A percentile compares a stretch with the other conserved stretches of the same genome.
phyloP scores from a whole-genome alignment of 2,113 vertebrate genomes.

The Aplodontia rufa region DNA sequence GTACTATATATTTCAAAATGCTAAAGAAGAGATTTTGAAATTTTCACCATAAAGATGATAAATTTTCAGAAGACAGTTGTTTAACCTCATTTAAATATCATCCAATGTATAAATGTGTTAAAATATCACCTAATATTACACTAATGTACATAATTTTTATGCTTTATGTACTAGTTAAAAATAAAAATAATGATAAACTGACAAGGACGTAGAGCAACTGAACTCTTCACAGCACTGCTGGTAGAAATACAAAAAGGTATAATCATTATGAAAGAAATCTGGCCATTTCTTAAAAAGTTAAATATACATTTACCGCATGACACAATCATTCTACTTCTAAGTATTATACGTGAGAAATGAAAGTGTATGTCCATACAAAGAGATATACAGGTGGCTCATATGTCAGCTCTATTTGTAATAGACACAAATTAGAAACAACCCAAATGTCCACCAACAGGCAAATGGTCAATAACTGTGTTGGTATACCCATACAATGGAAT shows the following conservation, averaged over 20 bases:
- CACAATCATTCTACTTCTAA: too few relatives aligned
- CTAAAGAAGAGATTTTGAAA: background rate
- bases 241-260: too few relatives aligned
- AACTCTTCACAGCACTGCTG: background rate
- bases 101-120: background rate
- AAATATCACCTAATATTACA: background rate
- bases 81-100: background rate
- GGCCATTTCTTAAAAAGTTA: background rate
- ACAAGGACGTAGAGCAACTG: background rate
- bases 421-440: background rate
- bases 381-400: background rate
- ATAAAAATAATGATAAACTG: background rate
- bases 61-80: background rate
- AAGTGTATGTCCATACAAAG: background rate
- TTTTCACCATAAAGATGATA: background rate
- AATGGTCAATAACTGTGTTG: background rate
- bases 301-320: too few relatives aligned
- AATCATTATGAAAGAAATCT: too few relatives aligned
- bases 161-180: too few relatives aligned
- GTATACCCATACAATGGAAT: background rate
- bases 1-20: background rate
- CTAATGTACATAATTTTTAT: too few relatives aligned
- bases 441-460: background rate
- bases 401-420: constrained; percentile 7
- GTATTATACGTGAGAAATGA: too few relatives aligned